Evolutionary conservation across 2,888 invertebrate genomes (phyloP).

Genomic region (Lydus trimaculatus): DNA sequence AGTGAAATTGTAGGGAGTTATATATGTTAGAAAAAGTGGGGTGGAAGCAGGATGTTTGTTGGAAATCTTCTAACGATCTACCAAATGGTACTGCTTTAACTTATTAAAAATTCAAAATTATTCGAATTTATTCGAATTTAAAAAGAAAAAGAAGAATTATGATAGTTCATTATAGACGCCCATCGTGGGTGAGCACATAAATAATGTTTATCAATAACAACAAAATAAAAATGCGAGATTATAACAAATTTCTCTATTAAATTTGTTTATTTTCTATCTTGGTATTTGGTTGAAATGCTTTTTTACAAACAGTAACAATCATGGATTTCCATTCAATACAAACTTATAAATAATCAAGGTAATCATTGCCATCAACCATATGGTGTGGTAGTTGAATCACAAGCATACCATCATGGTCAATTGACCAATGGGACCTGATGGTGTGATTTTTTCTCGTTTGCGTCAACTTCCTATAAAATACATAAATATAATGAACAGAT

Average conservation of each 20-base stretch:
- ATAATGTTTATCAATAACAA: too few species aligned
- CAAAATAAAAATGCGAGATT: too few species aligned
- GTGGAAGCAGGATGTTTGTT: not conserved
- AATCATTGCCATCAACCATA: slow-evolving; percentile 32
- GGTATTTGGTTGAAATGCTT: too few species aligned
- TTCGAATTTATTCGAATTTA: too few species aligned
- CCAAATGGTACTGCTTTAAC: not conserved
- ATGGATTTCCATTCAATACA: not conserved
- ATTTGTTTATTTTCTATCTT: too few species aligned
- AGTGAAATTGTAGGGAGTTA: not conserved
- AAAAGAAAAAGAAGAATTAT: too few species aligned
- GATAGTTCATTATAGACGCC: too few species aligned
- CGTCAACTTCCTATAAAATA: not conserved
- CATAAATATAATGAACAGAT: slow-evolving; percentile 2
- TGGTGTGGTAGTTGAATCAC: slow-evolving; percentile 31
- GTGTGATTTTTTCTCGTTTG: slow-evolving; percentile 22
- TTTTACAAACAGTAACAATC: not conserved
- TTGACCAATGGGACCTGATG: slow-evolving; percentile 22
- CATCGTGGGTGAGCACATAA: too few species aligned
- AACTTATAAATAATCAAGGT: slow-evolving; percentile 16
- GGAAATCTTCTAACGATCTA: not conserved
- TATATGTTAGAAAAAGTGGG: not conserved
- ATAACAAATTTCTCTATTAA: too few species aligned
- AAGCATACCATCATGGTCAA: slow-evolving; percentile 24
- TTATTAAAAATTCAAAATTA: not conserved